Conservation (phyloP, 2,113 vertebrate species). For the Caranx ignobilis region DNA sequence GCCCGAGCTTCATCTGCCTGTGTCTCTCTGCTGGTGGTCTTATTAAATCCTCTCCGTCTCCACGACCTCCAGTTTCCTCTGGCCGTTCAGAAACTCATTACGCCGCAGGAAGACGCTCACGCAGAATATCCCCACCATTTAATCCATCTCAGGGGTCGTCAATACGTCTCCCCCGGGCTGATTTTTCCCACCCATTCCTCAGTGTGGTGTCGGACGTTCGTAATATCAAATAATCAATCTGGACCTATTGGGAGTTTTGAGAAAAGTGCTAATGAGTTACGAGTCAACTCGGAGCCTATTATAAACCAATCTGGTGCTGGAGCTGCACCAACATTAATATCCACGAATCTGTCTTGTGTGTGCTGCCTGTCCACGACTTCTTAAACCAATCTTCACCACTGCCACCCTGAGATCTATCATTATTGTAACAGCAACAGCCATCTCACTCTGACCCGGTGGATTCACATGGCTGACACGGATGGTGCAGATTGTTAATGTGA, state of each 20-base stretch:
- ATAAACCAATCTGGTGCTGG: neutral
- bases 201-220: neutral
- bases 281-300: slow-evolving; percentile 19
- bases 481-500: neutral
- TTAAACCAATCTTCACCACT: slow-evolving; percentile 25
- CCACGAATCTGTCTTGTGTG: slow-evolving; percentile 21
- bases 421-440: neutral
- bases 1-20: slow-evolving; percentile 45
- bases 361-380: slow-evolving; percentile 1
- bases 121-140: slow-evolving; percentile 10
- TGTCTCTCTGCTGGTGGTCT: slow-evolving; percentile 55
- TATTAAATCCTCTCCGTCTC: slow-evolving; percentile 67
- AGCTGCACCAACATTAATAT: slow-evolving; percentile 33
- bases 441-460: neutral
- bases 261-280: slow-evolving; percentile 17
- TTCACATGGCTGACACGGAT: neutral
- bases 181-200: neutral
- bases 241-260: slow-evolving; percentile 10
- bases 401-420: slow-evolving; percentile 18
- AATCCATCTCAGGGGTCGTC: slow-evolving; percentile 37
- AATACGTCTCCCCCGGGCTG: slow-evolving; percentile 19
- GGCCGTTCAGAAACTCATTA: slow-evolving; percentile 60
- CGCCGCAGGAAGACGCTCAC: slow-evolving; percentile 16
- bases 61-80: slow-evolving; percentile 39
- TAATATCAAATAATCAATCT: slow-evolving; percentile 51